These are phyloP conservation scores for Drosophila sturtevanti DNA, from an alignment of 1,140 invertebrate genomes.

Conservation along the genomic window DNA sequence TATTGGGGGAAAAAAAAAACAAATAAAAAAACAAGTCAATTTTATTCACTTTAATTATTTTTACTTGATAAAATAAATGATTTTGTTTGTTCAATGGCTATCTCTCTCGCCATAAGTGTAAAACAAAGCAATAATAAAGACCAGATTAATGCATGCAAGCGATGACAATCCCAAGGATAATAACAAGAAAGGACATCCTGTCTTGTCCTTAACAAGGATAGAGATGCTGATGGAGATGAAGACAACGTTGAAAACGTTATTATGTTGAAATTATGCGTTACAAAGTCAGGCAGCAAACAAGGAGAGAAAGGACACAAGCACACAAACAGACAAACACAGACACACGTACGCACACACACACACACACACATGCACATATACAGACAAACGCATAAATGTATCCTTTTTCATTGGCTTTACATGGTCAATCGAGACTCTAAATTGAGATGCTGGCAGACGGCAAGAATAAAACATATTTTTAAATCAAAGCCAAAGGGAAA, in stretches of 20 bases:
- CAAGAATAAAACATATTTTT: constrained; percentile 75
- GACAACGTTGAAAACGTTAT: constrained; percentile 37
- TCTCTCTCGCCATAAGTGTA: background rate
- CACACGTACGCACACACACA: background rate
- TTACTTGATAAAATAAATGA: background rate
- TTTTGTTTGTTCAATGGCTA: background rate
- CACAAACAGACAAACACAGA: no score
- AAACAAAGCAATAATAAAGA: constrained; percentile 20
- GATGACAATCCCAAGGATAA: constrained; percentile 17
- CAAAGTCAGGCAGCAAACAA: constrained; percentile 47
- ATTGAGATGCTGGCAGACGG: constrained; percentile 15
- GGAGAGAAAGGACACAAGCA: constrained; percentile 28
- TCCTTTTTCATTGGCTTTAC: constrained; percentile 42
- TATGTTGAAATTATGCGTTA: constrained; percentile 65
- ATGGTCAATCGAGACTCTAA: constrained; percentile 6
- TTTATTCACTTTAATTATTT: constrained; percentile 1
- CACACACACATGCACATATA: background rate
- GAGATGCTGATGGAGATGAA: constrained; percentile 14
- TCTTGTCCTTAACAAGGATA: constrained; percentile 8
- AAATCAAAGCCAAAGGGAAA: constrained; percentile 70
- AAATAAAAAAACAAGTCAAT: constrained; percentile 7
- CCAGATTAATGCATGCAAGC: constrained; percentile 40
- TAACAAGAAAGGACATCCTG: constrained; percentile 12
- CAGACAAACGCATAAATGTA: constrained; percentile 7
- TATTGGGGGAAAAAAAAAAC: background rate